Evolutionary conservation across 2,888 invertebrate species (phyloP), one percentile per base, ranked within the genome.

Genomic region (Polyommatus iphigenia): DNA sequence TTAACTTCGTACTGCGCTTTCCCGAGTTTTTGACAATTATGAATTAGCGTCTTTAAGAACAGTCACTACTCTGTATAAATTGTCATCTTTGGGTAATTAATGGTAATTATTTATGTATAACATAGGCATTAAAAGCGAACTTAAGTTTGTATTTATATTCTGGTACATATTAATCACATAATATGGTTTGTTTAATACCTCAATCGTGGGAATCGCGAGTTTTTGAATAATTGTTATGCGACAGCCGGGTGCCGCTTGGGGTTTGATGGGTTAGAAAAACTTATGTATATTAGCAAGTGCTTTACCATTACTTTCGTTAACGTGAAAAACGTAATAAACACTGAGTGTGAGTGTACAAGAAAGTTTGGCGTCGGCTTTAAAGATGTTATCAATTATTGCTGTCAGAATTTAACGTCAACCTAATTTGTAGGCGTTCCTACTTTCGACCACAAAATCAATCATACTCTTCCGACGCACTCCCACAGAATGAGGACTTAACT

Each of bases 1-100:
- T 94, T 93, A 90, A 89, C 88, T 89, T 91, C 88, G 89, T 91
- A 85, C 87, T 85, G 87, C 85, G 87, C 87, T 87, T 90, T 87
- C 89, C 87, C 84, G 83, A 85, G 86, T 87, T 84, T 86, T 86
- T 83, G 85, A 88, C 89, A 89, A 91, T 91, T 88, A 88, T 87
- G 82, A 81, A 82, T 82, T 80, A 32, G 15, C 67, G 10, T 67
- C 5, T 15, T 67, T 67, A 15, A 29, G 32, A 15, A 32, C 15
- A 67, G 13, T 13, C 20, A 5, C 29, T 67, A 67, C 54, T 18
- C 54, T 54, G 54, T 54, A 54, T 18, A 13, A 5, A 18, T 54
- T 54, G 29, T 32, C 29, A 15, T 67, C 29, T 32, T 6, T 15
- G 15, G 18, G 15, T 67, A 67, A 67, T 4, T 32, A 67, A 32